Percentiles rank a stretch among this genome's conserved stretches.
Conservation (phyloP, 2,113 vertebrate species). For the Larimichthys polyactis region DNA sequence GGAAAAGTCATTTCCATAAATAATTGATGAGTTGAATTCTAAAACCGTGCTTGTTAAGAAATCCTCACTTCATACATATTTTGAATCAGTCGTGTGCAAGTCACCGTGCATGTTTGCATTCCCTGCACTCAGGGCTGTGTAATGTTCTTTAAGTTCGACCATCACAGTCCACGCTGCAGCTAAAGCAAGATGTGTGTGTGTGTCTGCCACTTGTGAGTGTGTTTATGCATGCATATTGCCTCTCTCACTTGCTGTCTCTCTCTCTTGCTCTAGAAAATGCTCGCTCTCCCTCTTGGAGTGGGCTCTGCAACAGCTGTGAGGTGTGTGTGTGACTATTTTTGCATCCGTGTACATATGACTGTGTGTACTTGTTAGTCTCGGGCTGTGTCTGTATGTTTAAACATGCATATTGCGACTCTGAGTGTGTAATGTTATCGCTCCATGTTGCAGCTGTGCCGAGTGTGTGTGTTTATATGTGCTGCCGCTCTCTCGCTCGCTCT, state of each 20-base stretch:
- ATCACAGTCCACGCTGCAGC: slow-evolving; percentile 1
- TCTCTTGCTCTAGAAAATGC: slow-evolving; percentile 29
- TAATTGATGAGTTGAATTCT: not conserved
- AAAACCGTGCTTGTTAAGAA: not conserved
- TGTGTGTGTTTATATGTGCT: not conserved
- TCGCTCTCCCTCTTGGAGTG: slow-evolving; percentile 21
- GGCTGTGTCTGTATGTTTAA: slow-evolving; percentile 55
- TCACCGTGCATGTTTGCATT: not conserved
- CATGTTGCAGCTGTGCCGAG: slow-evolving; percentile 38
- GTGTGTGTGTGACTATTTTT: slow-evolving; percentile 34
- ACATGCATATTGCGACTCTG: slow-evolving; percentile 33
- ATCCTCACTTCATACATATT: not conserved
- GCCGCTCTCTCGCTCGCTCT: slow-evolving; percentile 1
- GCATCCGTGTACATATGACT: slow-evolving; percentile 36
- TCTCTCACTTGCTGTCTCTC: slow-evolving; percentile 17
- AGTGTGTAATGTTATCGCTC: slow-evolving; percentile 18
- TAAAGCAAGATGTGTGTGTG: slow-evolving; percentile 15
- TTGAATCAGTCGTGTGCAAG: not conserved
- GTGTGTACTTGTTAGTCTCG: slow-evolving; percentile 51
- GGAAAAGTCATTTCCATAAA: not conserved
- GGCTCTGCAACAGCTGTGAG: slow-evolving; percentile 46
- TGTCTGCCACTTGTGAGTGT: slow-evolving; percentile 9
- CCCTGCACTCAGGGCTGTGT: not conserved
- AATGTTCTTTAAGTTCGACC: slow-evolving; percentile 13
- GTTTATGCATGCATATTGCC: slow-evolving; percentile 43